Conservation (phyloP, 2,888 invertebrate species). For the Julus scandinavius region DNA sequence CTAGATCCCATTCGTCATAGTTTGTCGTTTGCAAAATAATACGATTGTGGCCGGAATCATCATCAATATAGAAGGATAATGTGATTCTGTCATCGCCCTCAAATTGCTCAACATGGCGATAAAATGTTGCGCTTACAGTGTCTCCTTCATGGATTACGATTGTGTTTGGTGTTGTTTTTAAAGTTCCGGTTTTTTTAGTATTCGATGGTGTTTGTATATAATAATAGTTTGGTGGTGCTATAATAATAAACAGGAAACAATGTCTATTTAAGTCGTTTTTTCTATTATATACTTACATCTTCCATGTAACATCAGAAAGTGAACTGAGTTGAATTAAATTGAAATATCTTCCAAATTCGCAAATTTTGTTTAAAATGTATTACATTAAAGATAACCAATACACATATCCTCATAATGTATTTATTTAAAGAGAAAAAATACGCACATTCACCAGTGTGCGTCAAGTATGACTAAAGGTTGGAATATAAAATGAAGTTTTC, state of each 20-base stretch:
- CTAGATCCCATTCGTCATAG: not conserved
- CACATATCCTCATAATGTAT: no score
- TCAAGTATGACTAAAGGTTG: no score
- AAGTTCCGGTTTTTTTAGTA: not conserved
- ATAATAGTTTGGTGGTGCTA: not conserved
- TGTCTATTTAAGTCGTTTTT: not conserved
- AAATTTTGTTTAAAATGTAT: not conserved
- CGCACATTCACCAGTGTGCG: no score
- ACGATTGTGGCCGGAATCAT: not conserved
- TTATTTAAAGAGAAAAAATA: no score
- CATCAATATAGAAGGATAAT: slow-evolving; percentile 19
- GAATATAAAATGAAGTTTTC: no score
- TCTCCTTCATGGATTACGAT: not conserved
- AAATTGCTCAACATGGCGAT: not conserved
- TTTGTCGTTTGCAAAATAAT: not conserved
- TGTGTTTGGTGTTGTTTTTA: not conserved
- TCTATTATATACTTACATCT: not conserved
- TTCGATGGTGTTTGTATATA: not conserved
- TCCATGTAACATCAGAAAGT: not conserved
- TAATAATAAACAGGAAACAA: not conserved
- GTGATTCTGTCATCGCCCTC: slow-evolving; percentile 13
- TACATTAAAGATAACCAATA: no score
- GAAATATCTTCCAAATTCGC: not conserved
- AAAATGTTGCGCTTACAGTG: not conserved
- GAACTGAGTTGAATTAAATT: not conserved